Percentiles rank a stretch among this genome's conserved stretches.
Evolutionary conservation across 1,140 invertebrate genomes (phyloP).

Genomic region (Tetragnatha versicolor): DNA sequence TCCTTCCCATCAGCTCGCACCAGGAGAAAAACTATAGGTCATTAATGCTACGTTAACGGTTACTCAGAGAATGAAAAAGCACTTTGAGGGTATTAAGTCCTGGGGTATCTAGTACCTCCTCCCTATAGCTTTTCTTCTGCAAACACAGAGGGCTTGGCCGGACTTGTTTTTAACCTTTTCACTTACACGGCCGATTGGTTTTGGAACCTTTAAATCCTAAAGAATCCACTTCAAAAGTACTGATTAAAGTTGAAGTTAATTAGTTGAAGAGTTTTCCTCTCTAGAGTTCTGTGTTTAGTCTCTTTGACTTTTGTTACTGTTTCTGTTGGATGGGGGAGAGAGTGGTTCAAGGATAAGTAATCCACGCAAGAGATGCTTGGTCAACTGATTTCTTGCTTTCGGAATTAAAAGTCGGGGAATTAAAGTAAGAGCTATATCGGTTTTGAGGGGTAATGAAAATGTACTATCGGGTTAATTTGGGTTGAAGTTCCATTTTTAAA

Average conservation of each 20-base stretch:
- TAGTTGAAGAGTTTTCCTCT: neutral
- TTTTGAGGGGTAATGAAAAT: too few relatives aligned
- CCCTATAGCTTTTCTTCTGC: neutral
- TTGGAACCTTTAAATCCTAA: constrained; percentile 22
- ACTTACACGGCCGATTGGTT: constrained; percentile 25
- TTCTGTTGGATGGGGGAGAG: neutral
- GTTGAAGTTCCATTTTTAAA: too few relatives aligned
- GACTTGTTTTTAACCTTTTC: constrained; percentile 38
- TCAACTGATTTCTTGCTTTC: too few relatives aligned
- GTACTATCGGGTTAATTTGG: too few relatives aligned
- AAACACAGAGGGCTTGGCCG: constrained; percentile 3
- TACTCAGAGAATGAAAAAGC: constrained; percentile 53
- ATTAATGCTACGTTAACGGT: constrained; percentile 55
- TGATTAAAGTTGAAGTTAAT: constrained; percentile 28
- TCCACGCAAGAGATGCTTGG: too few relatives aligned
- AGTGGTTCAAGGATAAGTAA: neutral
- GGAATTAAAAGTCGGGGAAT: too few relatives aligned
- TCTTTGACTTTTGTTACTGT: neutral
- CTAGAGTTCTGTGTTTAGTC: neutral
- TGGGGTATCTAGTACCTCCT: constrained; percentile 20
- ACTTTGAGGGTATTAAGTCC: constrained; percentile 50
- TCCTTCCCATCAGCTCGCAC: constrained; percentile 44
- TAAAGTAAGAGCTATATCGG: too few relatives aligned
- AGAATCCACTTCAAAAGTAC: neutral
- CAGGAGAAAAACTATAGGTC: constrained; percentile 52